Conservation (phyloP, 2,888 invertebrate species). For the Corbicula japonica region DNA sequence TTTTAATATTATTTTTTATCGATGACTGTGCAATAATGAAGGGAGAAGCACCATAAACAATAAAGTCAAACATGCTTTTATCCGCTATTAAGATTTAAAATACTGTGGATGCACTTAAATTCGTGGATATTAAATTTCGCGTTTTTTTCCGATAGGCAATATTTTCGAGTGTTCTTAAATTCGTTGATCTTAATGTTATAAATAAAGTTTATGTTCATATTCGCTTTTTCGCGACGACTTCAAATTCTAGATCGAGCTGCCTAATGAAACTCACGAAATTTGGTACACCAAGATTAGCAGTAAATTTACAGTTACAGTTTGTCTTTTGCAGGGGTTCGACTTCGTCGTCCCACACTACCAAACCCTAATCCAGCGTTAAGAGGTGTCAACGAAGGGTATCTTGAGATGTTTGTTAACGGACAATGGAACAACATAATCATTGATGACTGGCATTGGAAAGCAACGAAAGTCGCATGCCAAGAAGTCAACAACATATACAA, state of each 20-base stretch:
- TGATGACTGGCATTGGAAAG: slow-evolving; percentile 14
- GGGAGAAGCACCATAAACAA: too few relatives aligned
- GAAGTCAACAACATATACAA: too few relatives aligned
- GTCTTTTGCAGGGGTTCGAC: not conserved
- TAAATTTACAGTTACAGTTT: not conserved
- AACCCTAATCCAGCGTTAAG: not conserved
- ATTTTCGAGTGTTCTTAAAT: too few relatives aligned
- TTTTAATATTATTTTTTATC: too few relatives aligned
- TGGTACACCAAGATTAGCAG: not conserved
- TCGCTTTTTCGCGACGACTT: not conserved
- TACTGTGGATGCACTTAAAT: too few relatives aligned
- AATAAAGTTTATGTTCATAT: not conserved
- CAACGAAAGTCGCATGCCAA: slow-evolving; percentile 16
- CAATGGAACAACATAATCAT: not conserved
- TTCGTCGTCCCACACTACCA: not conserved
- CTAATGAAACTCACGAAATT: not conserved
- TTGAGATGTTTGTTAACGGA: slow-evolving; percentile 11
- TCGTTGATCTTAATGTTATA: not conserved
- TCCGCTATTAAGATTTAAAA: too few relatives aligned
- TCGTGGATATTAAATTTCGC: too few relatives aligned
- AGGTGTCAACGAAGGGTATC: slow-evolving; percentile 26
- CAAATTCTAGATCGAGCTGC: not conserved
- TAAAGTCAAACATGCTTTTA: too few relatives aligned
- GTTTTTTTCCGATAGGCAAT: too few relatives aligned
- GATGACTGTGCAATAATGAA: too few relatives aligned